These are phyloP conservation scores for Poicephalus meyeri DNA, from an alignment of 2,113 vertebrate genomes.

Conservation along the genomic window DNA sequence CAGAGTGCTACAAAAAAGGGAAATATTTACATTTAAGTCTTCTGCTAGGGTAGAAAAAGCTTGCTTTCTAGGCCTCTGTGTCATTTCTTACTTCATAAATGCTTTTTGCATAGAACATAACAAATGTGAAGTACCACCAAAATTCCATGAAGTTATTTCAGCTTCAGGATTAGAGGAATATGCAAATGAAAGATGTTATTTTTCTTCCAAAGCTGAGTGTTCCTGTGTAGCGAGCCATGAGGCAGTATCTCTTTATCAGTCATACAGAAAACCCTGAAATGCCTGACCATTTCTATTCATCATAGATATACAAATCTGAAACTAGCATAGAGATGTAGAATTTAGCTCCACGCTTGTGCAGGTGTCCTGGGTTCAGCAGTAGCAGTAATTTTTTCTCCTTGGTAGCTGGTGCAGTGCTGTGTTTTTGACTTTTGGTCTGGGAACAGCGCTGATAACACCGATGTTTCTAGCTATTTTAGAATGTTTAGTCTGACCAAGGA, in stretches of 20 bases:
- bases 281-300: slow-evolving; percentile 12
- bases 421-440: no score
- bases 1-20: background rate
- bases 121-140: background rate
- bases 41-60: background rate
- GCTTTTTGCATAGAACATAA: background rate
- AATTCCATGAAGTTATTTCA: slow-evolving; percentile 1
- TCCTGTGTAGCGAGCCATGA: background rate
- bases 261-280: slow-evolving; percentile 1
- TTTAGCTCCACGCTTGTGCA: background rate
- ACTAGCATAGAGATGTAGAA: background rate
- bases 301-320: background rate
- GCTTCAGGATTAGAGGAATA: background rate
- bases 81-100: background rate
- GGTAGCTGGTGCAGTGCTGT: no score
- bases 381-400: no score
- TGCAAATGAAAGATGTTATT: background rate
- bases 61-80: background rate
- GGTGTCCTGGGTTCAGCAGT: no score
- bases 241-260: background rate
- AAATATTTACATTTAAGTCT: background rate
- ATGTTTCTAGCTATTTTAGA: no score
- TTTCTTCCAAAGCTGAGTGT: background rate
- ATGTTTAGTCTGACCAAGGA: no score
- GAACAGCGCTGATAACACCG: no score